Percentiles rank a stretch among this genome's conserved stretches.
Conservation (phyloP, 2,888 invertebrate species). For the Acholoe squamosa region DNA sequence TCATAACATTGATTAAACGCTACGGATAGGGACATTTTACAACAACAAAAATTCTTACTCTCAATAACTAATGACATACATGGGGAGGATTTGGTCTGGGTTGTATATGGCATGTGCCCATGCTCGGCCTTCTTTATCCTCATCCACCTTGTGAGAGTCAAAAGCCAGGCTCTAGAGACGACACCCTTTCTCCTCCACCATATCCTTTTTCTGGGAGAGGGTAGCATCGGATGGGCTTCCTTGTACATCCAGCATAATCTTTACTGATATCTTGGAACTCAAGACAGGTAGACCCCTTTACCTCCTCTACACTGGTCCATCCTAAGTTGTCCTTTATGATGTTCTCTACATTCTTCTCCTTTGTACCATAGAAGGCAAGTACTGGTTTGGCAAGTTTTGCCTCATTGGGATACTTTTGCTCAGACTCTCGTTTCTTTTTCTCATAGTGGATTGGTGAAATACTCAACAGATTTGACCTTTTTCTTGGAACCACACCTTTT, state of each 20-base stretch:
- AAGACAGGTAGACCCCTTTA: conserved; percentile 67
- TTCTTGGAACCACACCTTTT: background rate
- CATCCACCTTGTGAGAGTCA: conserved; percentile 64
- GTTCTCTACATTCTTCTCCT: conserved; percentile 55
- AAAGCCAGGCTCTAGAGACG: conserved; percentile 58
- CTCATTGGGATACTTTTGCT: conserved; percentile 10
- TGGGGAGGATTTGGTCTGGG: conserved; percentile 65
- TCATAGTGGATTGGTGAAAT: conserved; percentile 62
- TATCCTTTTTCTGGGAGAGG: conserved; percentile 65
- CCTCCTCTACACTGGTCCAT: conserved; percentile 55
- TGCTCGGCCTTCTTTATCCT: conserved; percentile 59
- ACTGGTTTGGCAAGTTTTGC: conserved; percentile 6
- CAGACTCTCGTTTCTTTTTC: background rate
- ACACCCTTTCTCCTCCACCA: background rate
- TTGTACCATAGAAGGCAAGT: conserved; percentile 68
- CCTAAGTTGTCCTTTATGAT: conserved; percentile 66
- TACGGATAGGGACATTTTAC: too few species aligned
- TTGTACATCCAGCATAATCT: conserved; percentile 50
- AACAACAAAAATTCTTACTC: too few species aligned
- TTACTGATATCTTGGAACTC: conserved; percentile 65
- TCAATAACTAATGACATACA: conserved; percentile 64
- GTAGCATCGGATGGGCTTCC: conserved; percentile 64
- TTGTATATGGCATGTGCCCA: conserved; percentile 64
- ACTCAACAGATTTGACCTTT: conserved; percentile 62
- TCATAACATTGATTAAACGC: too few species aligned